Conservation (phyloP, 2,888 invertebrate species). For the Rotaria magnacalcarata region DNA sequence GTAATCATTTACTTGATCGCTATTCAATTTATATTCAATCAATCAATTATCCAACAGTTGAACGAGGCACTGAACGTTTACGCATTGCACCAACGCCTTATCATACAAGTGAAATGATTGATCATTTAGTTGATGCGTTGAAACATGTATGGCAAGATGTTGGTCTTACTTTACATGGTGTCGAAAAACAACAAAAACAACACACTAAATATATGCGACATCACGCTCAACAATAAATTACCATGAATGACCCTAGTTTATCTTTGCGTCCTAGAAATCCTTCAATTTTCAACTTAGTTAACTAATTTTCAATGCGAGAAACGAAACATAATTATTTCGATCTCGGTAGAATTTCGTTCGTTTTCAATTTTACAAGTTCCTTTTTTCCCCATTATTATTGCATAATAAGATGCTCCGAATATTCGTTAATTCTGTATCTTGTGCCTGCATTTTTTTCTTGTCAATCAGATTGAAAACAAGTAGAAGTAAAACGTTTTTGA, state of each 20-base stretch:
- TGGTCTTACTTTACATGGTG: slow-evolving; percentile 61
- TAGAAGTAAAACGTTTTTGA: too few relatives aligned
- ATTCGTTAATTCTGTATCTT: not conserved
- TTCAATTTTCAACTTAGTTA: not conserved
- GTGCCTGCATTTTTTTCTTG: too few relatives aligned
- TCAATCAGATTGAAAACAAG: too few relatives aligned
- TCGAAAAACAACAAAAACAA: not conserved
- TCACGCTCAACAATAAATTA: not conserved
- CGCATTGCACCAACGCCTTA: slow-evolving; percentile 88
- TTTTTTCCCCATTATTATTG: not conserved
- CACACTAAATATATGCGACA: not conserved
- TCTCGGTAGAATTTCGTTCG: not conserved
- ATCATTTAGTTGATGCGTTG: slow-evolving; percentile 65
- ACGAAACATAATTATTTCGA: not conserved
- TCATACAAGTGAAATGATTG: slow-evolving; percentile 85
- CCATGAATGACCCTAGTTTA: too few relatives aligned
- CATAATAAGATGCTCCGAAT: not conserved
- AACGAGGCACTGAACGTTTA: slow-evolving; percentile 82
- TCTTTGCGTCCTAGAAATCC: too few relatives aligned
- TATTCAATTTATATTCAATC: slow-evolving; percentile 90
- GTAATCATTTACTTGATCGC: slow-evolving; percentile 75
- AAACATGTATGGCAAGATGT: slow-evolving; percentile 75
- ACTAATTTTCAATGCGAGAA: not conserved
- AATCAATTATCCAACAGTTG: slow-evolving; percentile 95
- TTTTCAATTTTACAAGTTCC: not conserved